Base-by-base conservation (phyloP, 2,113 vertebrate genomes). In the Nicator chloris region DNA sequence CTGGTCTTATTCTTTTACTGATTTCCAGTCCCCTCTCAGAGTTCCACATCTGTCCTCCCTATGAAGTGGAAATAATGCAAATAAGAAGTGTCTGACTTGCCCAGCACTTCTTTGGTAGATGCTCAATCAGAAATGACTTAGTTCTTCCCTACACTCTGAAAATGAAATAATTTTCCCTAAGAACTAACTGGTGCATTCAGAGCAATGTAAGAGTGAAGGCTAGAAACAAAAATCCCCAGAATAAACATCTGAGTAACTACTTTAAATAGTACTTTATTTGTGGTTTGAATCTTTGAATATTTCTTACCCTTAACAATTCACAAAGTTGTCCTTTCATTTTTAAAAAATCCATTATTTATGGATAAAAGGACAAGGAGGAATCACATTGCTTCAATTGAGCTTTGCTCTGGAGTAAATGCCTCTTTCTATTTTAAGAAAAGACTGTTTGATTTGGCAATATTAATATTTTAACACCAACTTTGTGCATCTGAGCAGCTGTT, bases 291-390 rank as follows among this genome's bases (percentile, higher is more conserved):
- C 31, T 90, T 79, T 54, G 28, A 90, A 19, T 44, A 51, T 57
- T 77, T 95, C 65, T 90, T 69, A 13, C 39, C 40, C 30, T 39
- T 86, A 60, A 85, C 60, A 72, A 86, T 57, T 89, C 70, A 63
- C 7, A 94, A 37, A 93, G 35, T 39, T 82, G 30, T 81, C 56
- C 40, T 94, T 90, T 22, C 11, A 70, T 71, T 94, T 95, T 59
- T 56, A 9, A 44, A 94, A 94, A 95, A 94, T 90, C 23, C n/a
- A 90, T 95, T 80, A 81, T 78, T 97, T 90, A 49, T 93, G 24
- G 44, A 51, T 45, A 40, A 89, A 79, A 71, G 18, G 73, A 57
- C 86, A 88, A 92, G n/a, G 22, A 83, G 2, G 3, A 90, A 87
- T 79, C 28, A 30, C 40, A 37, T 63, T 75, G 56, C 21, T 81